Evolutionary conservation across 2,113 vertebrate species (phyloP).

Genomic region (Guaruba guarouba): DNA sequence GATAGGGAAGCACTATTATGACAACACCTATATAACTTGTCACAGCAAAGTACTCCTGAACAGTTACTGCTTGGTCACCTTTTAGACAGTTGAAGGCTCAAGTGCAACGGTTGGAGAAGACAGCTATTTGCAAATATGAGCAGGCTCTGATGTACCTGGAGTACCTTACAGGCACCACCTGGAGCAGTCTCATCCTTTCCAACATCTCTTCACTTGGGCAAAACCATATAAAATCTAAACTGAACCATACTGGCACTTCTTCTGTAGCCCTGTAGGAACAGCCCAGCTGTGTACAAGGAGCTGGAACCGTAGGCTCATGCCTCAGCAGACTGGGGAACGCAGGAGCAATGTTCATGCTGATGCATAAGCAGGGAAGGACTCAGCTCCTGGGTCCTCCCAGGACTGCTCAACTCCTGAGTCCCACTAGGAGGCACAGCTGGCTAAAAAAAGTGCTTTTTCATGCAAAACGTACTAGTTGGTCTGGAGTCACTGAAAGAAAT

Average conservation of each 20-base stretch:
- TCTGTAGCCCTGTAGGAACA: conserved; percentile 26
- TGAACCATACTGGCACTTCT: background rate
- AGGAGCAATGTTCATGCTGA: background rate
- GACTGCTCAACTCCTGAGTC: background rate
- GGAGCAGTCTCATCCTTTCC: background rate
- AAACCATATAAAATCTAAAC: background rate
- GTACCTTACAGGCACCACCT: background rate
- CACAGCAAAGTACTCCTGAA: background rate
- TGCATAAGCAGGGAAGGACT: background rate
- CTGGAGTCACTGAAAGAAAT: conserved; percentile 9
- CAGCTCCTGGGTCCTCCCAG: background rate
- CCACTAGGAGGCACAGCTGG: conserved; percentile 36
- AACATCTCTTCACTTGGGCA: background rate
- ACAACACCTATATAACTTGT: background rate
- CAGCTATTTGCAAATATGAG: background rate
- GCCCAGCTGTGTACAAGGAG: background rate
- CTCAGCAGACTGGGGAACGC: background rate
- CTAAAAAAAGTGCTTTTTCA: conserved; percentile 47
- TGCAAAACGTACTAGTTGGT: conserved; percentile 13
- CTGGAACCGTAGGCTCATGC: background rate
- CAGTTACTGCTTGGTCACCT: background rate
- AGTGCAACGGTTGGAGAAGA: conserved; percentile 9
- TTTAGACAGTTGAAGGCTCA: background rate
- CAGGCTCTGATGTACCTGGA: background rate
- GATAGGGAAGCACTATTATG: background rate